Evolutionary conservation across 2,113 vertebrate genomes (phyloP).

Genomic region (Neogale vison): DNA sequence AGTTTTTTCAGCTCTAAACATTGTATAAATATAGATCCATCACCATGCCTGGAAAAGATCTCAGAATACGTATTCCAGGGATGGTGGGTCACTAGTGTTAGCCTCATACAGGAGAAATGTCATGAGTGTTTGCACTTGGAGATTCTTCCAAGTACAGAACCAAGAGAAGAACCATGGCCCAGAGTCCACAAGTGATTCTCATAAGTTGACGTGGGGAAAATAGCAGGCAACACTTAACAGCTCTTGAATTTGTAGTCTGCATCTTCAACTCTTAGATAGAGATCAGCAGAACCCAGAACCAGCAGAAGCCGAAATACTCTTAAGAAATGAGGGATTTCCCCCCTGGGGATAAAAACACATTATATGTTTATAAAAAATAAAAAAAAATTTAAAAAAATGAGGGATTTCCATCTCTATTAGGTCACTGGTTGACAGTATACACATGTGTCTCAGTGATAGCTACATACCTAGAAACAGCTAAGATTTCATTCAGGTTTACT

Average conservation of each 20-base stretch:
- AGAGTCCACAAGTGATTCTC: not conserved
- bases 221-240: not conserved
- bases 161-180: not conserved
- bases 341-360: too few species aligned
- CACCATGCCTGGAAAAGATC: not conserved
- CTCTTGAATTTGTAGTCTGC: not conserved
- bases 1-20: not conserved
- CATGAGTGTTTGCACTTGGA: not conserved
- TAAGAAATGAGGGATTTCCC: conserved; percentile 31
- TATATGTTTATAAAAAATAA: too few species aligned
- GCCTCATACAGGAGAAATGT: not conserved
- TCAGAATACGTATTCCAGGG: not conserved
- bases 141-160: not conserved
- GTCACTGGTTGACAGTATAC: not conserved
- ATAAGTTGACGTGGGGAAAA: not conserved
- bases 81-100: not conserved
- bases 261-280: not conserved
- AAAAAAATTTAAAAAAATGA: not conserved
- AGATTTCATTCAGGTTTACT: conserved; percentile 60
- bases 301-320: not conserved
- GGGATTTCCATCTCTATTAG: not conserved
- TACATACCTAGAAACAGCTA: not conserved
- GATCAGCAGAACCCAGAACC: not conserved
- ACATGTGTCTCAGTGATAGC: not conserved
- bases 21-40: not conserved